Base-by-base conservation (phyloP, 1,140 invertebrate species). In the Propsilocerus akamusi region DNA sequence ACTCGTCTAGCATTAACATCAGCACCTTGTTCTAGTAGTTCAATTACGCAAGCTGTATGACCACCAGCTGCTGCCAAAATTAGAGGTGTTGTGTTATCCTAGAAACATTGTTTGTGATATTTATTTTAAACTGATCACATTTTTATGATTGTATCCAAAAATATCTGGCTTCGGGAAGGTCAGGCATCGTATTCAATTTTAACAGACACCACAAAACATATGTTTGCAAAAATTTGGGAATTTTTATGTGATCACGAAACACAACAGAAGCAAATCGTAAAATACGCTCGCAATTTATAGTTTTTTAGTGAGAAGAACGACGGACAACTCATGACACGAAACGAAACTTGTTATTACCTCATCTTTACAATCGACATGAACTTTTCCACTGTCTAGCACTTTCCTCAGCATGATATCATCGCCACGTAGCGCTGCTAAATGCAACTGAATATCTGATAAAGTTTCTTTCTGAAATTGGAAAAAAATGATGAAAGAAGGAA, bases 41-140 rank as follows among this genome's bases (percentile, higher is more conserved):
- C 86, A 56, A 76, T 68, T 5, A 91, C 88, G 64, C 86, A 90
- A 22, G 89, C 80, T 48, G 82, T 73, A 65, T 94, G 86, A 3
- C 90, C 89, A 65, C 86, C 85, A 17, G 87, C 89, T 4, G 88
- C 80, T 20, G 90, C 81, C 55, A 94, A 72, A 58, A 94, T 90
- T 47, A 94, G 72, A 7, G 91, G 89, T 12, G 91, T 93, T 20
- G 89, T 94, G 46, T 87, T 88, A 68, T 94, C 90, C 91, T 95
- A 65, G 7, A 66, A 71, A 51, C 26, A 54, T 56, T 23, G n/a
- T 25, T 34, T 34, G 4, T 11, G 5, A 26, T 20, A 14, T 32
- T 22, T 23, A 49, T 11, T 14, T 14, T 48, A 22, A 24, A 22
- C 1, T 22, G n/a, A 22, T 47, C n/a, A 24, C 22, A 1, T 22